Evolutionary conservation across 2,888 invertebrate genomes (phyloP), one percentile per base, ranked within the genome.

Genomic region (Drosophila putrida): DNA sequence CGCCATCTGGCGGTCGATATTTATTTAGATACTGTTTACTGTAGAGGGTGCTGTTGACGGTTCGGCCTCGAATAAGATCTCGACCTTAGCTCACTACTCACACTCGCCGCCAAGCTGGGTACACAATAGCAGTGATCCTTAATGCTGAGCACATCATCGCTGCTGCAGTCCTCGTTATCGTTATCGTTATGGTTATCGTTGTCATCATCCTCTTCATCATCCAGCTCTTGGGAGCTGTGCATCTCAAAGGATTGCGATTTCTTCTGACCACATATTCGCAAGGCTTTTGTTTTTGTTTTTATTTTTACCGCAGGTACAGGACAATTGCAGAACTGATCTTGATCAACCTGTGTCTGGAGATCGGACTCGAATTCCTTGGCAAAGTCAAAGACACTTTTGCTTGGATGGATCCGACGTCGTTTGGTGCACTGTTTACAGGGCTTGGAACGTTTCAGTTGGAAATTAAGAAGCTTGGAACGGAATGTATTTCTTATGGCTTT

Each of bases 111-210:
- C 86, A 91, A 81, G 78, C 89, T 92, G 70, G 90, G 90, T 70
- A 92, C 91, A 71, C 91, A 90, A 79, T 91, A 92, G 80, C 90
- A 91, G 76, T 92, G 93, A 68, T 92, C 92, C 84, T 91, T 92
- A 39, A 91, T 86, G 61, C 90, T 90, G 46, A 92, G 84, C 55
- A 89, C 80, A 76, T 92, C 92, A 41, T 92, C 92, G 58, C 82
- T 84, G 72, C 69, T 79, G 69, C 83, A 82, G 28, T 89, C 89
- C n/a, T 80, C 87, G 13, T 87, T 88, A 25, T 82, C 25, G 8
- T 55, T 6, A 8, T 9, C 6, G 33, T 81, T 86, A n/a, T 85
- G 86, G 25, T 83, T 9, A n/a, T 33, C 4, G 13, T 53, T 9
- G 20, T 33, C n/a, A 11, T 33, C 33, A 15, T 49, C 74, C 6